A percentile compares a stretch with the other conserved stretches of the same genome.
Conservation (phyloP, 2,797 vertebrate genomes). For the Myotis myotis region DNA sequence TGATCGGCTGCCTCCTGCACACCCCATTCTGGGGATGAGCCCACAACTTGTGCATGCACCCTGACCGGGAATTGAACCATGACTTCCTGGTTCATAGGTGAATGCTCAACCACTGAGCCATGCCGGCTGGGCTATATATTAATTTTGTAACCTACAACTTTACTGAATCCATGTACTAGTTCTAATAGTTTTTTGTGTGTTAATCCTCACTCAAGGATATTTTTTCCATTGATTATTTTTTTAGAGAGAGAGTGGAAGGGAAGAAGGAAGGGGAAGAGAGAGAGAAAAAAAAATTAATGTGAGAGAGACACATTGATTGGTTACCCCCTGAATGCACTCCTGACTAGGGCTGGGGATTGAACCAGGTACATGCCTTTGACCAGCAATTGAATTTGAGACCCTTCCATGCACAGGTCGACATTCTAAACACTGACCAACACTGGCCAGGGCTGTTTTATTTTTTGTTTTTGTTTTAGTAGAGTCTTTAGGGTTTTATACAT, state of each 20-base stretch:
- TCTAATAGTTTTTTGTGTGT: neutral
- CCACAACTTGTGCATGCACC: neutral
- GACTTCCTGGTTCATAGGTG: neutral
- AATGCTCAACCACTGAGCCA: neutral
- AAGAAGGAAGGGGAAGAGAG: no score
- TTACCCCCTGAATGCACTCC: no score
- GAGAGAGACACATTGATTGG: no score
- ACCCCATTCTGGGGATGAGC: neutral
- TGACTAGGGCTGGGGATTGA: no score
- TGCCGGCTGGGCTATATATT: neutral
- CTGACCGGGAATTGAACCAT: neutral
- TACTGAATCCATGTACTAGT: neutral
- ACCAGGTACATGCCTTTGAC: no score
- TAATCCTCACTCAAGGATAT: no score
- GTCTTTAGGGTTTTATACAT: neutral
- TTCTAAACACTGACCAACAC: no score
- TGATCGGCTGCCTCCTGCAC: neutral
- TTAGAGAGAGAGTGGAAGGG: no score
- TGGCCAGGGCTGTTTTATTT: neutral
- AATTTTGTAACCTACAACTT: neutral
- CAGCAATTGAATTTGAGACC: no score
- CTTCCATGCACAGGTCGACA: no score
- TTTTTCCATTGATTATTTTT: no score
- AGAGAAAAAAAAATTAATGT: no score
- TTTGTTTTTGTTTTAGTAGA: neutral